phyloP scores from a whole-genome alignment of 2,113 vertebrate genomes.

The Heterotilapia buettikoferi region DNA sequence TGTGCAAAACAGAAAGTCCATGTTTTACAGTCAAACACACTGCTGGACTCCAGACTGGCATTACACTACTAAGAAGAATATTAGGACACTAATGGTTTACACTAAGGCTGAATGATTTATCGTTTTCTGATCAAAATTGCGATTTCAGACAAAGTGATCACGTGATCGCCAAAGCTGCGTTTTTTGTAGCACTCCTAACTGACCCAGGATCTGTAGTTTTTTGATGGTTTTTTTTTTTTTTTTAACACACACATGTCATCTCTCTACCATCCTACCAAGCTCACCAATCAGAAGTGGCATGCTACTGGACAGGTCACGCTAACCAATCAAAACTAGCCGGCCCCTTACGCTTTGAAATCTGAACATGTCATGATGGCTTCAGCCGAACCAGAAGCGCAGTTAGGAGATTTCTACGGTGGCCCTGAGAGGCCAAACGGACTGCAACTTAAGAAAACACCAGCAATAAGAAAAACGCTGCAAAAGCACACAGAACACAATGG shows the following conservation, averaged over 20 bases:
- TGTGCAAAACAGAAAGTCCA: background rate
- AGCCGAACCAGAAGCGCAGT: background rate
- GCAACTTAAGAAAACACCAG: background rate
- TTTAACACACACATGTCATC: background rate
- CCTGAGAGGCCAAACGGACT: fast-evolving
- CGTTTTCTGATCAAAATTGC: fast-evolving
- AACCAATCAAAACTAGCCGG: too few species aligned
- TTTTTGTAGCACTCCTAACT: background rate
- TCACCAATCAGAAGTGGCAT: background rate
- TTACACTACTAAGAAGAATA: background rate
- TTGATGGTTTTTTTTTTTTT: fast-evolving
- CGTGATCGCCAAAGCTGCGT: background rate
- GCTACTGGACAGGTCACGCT: too few species aligned
- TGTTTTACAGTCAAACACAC: background rate
- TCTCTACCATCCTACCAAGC: background rate
- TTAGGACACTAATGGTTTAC: background rate
- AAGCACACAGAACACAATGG: background rate
- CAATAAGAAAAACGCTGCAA: background rate
- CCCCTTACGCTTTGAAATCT: background rate
- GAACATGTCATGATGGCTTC: background rate
- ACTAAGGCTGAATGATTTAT: background rate
- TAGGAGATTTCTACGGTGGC: background rate
- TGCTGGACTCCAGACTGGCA: background rate
- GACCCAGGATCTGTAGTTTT: background rate
- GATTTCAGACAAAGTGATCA: background rate